Conservation (phyloP, 2,888 invertebrate genomes). For the Drosophila stalkeri region DNA sequence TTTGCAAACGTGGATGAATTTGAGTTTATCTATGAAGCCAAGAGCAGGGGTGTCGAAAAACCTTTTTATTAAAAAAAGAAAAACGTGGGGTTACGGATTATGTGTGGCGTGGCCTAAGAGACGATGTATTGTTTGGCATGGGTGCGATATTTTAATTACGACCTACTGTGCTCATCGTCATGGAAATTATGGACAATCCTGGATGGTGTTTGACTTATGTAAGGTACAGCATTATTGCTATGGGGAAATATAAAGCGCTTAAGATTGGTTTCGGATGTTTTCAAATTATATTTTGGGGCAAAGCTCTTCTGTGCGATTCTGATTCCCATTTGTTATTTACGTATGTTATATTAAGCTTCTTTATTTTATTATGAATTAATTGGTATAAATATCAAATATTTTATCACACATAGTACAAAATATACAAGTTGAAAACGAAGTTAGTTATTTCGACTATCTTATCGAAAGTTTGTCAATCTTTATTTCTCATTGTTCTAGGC, state of each 20-base stretch:
- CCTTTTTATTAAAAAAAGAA: conserved; percentile 75
- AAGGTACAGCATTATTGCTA: conserved; percentile 11
- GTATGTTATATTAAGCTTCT: too few relatives aligned
- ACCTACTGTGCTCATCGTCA: conserved; percentile 44
- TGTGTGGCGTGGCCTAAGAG: conserved; percentile 31
- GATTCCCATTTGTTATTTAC: too few relatives aligned
- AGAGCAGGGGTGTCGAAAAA: conserved; percentile 21
- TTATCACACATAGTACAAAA: neutral
- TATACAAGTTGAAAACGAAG: too few relatives aligned
- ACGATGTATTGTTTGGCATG: conserved; percentile 43
- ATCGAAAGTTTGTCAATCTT: too few relatives aligned
- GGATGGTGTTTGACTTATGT: conserved; percentile 20
- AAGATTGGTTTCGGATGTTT: too few relatives aligned
- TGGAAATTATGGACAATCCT: conserved; percentile 51
- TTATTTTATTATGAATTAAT: too few relatives aligned
- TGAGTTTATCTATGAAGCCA: conserved; percentile 34
- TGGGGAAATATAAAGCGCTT: conserved; percentile 9
- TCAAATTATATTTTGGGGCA: neutral
- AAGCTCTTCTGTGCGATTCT: neutral
- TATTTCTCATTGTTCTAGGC: neutral
- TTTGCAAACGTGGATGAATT: conserved; percentile 64
- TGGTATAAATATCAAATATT: neutral
- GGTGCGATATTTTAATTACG: conserved; percentile 81
- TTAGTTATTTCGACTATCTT: too few relatives aligned
- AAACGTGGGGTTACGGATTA: conserved; percentile 68